Conservation (phyloP, 1,140 invertebrate genomes). For the Drusus annulatus region DNA sequence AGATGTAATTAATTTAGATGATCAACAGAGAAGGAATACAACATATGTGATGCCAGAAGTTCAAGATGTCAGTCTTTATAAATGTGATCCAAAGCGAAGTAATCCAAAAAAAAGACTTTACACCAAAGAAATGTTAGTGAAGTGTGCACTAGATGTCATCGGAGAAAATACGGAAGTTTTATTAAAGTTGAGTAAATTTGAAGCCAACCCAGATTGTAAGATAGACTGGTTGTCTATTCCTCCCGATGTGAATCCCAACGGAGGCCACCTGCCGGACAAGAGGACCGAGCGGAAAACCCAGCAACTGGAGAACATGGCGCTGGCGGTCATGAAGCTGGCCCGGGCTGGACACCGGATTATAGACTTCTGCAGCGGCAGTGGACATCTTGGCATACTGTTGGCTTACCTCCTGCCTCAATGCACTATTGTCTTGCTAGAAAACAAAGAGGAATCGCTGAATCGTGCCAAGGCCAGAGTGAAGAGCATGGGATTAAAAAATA, state of each 20-base stretch:
- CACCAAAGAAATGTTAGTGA: slow-evolving; percentile 83
- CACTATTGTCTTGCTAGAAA: slow-evolving; percentile 88
- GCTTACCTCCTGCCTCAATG: slow-evolving; percentile 85
- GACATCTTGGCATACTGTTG: slow-evolving; percentile 91
- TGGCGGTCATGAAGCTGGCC: slow-evolving; percentile 81
- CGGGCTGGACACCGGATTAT: slow-evolving; percentile 80
- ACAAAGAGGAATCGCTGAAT: slow-evolving; percentile 90
- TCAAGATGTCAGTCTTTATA: slow-evolving; percentile 81
- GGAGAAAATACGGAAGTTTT: slow-evolving; percentile 64
- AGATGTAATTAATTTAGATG: background rate
- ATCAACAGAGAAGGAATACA: slow-evolving; percentile 9
- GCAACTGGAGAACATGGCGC: slow-evolving; percentile 91
- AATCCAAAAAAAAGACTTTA: slow-evolving; percentile 81
- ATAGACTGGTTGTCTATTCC: slow-evolving; percentile 80
- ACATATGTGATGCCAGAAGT: slow-evolving; percentile 62
- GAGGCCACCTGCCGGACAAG: slow-evolving; percentile 83
- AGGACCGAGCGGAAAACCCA: slow-evolving; percentile 86
- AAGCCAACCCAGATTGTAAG: slow-evolving; percentile 59
- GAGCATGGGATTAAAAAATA: slow-evolving; percentile 81
- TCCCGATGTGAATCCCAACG: slow-evolving; percentile 79
- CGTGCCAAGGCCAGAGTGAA: slow-evolving; percentile 82
- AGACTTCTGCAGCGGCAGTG: slow-evolving; percentile 95
- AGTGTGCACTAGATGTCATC: slow-evolving; percentile 72
- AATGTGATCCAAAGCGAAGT: slow-evolving; percentile 83
- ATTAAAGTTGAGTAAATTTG: slow-evolving; percentile 57